Conservation (phyloP, 2,888 invertebrate species). For the Schizaphis graminum region DNA sequence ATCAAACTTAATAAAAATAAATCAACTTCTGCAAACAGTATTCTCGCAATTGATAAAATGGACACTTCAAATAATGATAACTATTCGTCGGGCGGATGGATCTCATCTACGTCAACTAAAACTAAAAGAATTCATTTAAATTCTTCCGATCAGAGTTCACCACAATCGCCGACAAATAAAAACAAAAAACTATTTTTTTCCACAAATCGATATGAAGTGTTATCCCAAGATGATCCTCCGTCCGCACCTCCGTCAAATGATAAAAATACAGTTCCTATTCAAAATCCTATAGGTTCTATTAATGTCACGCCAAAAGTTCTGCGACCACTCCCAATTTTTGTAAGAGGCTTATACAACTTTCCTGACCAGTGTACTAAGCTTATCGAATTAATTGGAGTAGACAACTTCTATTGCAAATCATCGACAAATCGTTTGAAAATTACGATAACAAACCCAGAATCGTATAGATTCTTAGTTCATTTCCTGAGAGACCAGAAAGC, state of each 20-base stretch:
- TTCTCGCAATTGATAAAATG: not conserved
- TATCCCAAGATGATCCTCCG: constrained; percentile 28
- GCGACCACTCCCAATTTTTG: too few relatives aligned
- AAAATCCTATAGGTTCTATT: not conserved
- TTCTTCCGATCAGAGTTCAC: not conserved
- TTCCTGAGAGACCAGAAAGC: too few relatives aligned
- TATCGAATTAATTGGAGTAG: too few relatives aligned
- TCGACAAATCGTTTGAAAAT: too few relatives aligned
- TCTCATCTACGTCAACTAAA: not conserved
- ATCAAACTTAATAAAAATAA: not conserved
- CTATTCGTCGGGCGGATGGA: not conserved
- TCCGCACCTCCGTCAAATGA: not conserved
- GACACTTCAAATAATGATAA: constrained; percentile 31
- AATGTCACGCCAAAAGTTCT: too few relatives aligned
- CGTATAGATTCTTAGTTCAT: too few relatives aligned
- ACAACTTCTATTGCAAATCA: too few relatives aligned
- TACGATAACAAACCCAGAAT: too few relatives aligned
- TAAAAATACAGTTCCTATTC: not conserved
- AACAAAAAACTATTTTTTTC: not conserved
- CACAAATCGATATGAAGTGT: constrained; percentile 7
- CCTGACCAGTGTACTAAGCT: too few relatives aligned
- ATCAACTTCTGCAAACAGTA: not conserved
- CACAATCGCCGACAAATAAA: not conserved
- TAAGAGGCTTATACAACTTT: too few relatives aligned
- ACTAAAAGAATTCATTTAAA: constrained; percentile 12